Base-by-base conservation (phyloP, 2,797 vertebrate species). In the Linurgus olivaceus region DNA sequence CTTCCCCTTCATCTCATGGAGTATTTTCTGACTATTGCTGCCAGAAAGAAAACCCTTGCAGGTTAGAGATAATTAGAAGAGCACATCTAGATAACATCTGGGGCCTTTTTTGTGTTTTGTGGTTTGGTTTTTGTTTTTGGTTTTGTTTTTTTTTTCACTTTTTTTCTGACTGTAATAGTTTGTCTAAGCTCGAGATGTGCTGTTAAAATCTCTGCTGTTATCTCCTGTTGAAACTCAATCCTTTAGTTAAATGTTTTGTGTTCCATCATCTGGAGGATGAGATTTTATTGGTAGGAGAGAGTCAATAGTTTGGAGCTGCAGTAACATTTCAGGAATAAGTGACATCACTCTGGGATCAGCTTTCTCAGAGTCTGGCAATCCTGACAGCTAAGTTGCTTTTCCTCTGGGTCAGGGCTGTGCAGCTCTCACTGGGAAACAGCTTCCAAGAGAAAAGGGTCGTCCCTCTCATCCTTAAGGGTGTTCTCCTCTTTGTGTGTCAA, bases 331-430 rank as follows among this genome's bases (percentile, higher is more conserved):
- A 94, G 97, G 81, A 93, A 57, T 68, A 84, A 76, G 96, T 99
- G 99, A 98, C 98, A 97, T 99, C 98, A 98, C 93, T 87, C 59
- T 50, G 74, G 97, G 98, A 95, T 98, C 98, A 93, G 98, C 97
- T 98, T 98, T 96, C 97, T 71, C 31, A 7, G 86, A 95, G 96
- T 93, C 96, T 77, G 86, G 96, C 89, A 96, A 19, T 90, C 96
- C 97, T 97, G 95, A 94, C 94, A 97, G 96, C 93, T 73, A 42
- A 90, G 77, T 92, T 93, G 93, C 94, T 85, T 94, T 93, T 96
- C 95, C 96, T 95, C 37, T 70, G 96, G 95, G 90, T 96, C 61
- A 59, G 61, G 86, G 57, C 20, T 91, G 91, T 86, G 18, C 94
- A 93, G 97, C 77, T 45, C 95, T 97, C 97, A 70, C 21, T 66